Conservation (phyloP, 2,113 vertebrate species). For the Clarias gariepinus region DNA sequence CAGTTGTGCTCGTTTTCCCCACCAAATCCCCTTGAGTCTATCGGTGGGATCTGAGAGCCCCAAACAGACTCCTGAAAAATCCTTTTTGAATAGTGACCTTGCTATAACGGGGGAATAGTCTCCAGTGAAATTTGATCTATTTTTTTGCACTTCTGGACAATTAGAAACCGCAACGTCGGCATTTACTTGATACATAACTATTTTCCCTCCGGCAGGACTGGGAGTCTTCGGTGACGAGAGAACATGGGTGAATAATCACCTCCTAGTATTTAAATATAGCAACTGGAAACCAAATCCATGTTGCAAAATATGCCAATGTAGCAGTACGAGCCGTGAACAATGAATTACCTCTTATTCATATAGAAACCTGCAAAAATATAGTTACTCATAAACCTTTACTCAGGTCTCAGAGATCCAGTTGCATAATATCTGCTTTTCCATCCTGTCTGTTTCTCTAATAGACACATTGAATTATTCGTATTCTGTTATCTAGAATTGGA, state of each 20-base stretch:
- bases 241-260: slow-evolving; percentile 22
- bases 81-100: slow-evolving; percentile 13
- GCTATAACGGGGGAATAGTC: not conserved
- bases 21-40: slow-evolving; percentile 12
- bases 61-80: slow-evolving; percentile 8
- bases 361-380: slow-evolving; percentile 17
- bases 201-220: not conserved
- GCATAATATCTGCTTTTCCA: slow-evolving; percentile 14
- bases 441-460: slow-evolving; percentile 29
- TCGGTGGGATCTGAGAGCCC: slow-evolving; percentile 21
- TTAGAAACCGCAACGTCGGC: not conserved
- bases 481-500: slow-evolving; percentile 34
- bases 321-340: not conserved
- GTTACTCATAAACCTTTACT: slow-evolving; percentile 40
- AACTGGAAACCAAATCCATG: not conserved
- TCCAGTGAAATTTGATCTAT: not conserved
- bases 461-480: slow-evolving; percentile 9
- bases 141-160: not conserved
- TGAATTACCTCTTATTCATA: slow-evolving; percentile 29
- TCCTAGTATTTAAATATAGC: not conserved
- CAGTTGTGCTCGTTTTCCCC: slow-evolving; percentile 7
- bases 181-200: not conserved
- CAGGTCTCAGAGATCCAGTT: slow-evolving; percentile 37
- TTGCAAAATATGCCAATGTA: not conserved
- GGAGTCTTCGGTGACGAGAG: not conserved